A percentile compares a stretch with the other conserved stretches of the same genome.
phyloP scores from a whole-genome alignment of 1,140 invertebrate genomes.

The Scaptodrosophila lebanonensis region DNA sequence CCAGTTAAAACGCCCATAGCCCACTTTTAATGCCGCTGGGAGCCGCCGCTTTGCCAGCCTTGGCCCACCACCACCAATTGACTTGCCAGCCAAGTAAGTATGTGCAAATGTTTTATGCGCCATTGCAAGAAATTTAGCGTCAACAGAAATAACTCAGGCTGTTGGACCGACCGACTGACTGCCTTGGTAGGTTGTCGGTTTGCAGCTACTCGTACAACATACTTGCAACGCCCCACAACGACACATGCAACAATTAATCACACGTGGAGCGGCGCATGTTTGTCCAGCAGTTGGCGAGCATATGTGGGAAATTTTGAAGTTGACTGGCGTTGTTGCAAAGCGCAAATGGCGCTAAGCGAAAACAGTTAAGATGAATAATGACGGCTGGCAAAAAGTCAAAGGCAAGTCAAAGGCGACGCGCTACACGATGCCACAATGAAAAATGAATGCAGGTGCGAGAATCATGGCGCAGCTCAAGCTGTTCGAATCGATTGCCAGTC shows the following conservation, averaged over 20 bases:
- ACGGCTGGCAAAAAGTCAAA: slow-evolving; percentile 74
- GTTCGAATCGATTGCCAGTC: slow-evolving; percentile 50
- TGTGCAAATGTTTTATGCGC: slow-evolving; percentile 45
- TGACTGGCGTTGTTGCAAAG: slow-evolving; percentile 26
- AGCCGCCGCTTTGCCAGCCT: no score
- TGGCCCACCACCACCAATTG: slow-evolving; percentile 23
- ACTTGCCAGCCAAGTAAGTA: no score
- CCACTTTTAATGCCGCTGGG: no score
- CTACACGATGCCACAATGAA: slow-evolving; percentile 54
- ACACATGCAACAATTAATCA: slow-evolving; percentile 61
- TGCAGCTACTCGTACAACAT: not conserved
- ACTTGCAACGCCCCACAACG: not conserved
- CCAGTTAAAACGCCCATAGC: no score
- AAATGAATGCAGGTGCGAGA: slow-evolving; percentile 69
- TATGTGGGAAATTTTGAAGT: slow-evolving; percentile 66
- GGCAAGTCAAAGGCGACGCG: slow-evolving; percentile 67
- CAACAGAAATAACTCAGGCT: slow-evolving; percentile 54
- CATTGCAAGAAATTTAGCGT: slow-evolving; percentile 47
- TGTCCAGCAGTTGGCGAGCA: slow-evolving; percentile 48
- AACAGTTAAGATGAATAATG: slow-evolving; percentile 73
- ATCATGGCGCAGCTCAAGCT: not conserved
- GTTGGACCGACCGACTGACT: not conserved
- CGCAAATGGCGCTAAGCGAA: slow-evolving; percentile 40
- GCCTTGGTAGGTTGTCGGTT: slow-evolving; percentile 7
- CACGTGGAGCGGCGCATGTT: slow-evolving; percentile 33